Evolutionary conservation across 2,113 vertebrate genomes (phyloP).

Genomic region (Zingel zingel): DNA sequence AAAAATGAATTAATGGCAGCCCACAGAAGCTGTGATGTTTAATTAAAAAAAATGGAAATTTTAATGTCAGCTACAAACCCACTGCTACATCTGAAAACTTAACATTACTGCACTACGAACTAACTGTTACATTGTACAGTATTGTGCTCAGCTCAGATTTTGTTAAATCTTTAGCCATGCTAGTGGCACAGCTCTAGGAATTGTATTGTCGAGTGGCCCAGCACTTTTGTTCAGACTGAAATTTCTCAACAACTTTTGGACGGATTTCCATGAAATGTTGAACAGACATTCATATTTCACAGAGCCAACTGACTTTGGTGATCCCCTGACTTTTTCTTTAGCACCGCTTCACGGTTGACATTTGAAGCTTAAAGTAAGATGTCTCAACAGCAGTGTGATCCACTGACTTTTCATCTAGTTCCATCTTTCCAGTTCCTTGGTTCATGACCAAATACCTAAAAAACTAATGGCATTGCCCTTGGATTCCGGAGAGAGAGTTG

Average conservation of each 20-base stretch:
- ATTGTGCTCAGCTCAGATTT: neutral
- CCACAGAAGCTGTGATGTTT: slow-evolving; percentile 1
- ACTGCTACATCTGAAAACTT: neutral
- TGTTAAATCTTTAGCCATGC: neutral
- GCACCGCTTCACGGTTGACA: neutral
- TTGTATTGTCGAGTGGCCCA: neutral
- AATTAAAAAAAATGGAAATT: neutral
- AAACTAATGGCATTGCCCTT: too few relatives aligned
- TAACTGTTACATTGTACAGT: neutral
- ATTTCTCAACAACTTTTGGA: neutral
- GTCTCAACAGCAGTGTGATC: neutral
- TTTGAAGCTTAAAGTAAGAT: neutral
- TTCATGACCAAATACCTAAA: neutral
- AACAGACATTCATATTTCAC: neutral
- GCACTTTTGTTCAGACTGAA: neutral
- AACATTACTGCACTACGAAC: neutral
- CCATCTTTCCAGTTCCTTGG: neutral
- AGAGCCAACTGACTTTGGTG: neutral
- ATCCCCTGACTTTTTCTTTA: neutral
- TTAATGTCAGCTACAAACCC: neutral
- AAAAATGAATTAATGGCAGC: neutral
- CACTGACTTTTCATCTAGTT: neutral
- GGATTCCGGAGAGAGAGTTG: too few relatives aligned
- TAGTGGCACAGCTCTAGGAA: neutral
- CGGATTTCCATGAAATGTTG: neutral